These are phyloP conservation scores for Trissolcus basalis DNA, from an alignment of 1,140 invertebrate species.

Conservation along the genomic window DNA sequence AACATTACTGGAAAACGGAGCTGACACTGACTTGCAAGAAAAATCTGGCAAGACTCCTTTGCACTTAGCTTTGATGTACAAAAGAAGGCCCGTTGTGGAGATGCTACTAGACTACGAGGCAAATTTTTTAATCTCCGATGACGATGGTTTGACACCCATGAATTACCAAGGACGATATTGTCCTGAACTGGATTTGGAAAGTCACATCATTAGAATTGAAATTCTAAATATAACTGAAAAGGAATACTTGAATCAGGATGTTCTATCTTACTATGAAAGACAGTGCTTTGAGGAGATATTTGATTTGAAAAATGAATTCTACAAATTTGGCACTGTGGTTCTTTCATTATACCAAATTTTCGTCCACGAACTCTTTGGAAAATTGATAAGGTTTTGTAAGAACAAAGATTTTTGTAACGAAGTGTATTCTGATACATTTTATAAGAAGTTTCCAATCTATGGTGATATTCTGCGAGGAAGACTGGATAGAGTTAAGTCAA, in stretches of 20 bases:
- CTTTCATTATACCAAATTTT: constrained; percentile 44
- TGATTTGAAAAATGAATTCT: constrained; percentile 16
- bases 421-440: constrained; percentile 30
- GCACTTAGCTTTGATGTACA: constrained; percentile 39
- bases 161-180: constrained; percentile 43
- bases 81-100: constrained; percentile 36
- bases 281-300: constrained; percentile 47
- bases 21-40: constrained; percentile 38
- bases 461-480: constrained; percentile 44
- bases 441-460: constrained; percentile 42
- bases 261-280: constrained; percentile 46
- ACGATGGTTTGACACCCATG: constrained; percentile 30
- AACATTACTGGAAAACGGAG: constrained; percentile 50
- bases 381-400: constrained; percentile 24
- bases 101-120: constrained; percentile 45
- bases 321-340: constrained; percentile 16
- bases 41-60: constrained; percentile 44
- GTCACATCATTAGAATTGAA: constrained; percentile 41
- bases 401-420: constrained; percentile 29
- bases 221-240: constrained; percentile 44
- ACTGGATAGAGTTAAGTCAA: constrained; percentile 42
- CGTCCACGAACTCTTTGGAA: constrained; percentile 11
- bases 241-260: constrained; percentile 30
- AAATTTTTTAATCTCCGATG: constrained; percentile 37
- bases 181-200: constrained; percentile 47